Conservation (phyloP, 2,797 vertebrate species). For the Rhynchotus rufescens region DNA sequence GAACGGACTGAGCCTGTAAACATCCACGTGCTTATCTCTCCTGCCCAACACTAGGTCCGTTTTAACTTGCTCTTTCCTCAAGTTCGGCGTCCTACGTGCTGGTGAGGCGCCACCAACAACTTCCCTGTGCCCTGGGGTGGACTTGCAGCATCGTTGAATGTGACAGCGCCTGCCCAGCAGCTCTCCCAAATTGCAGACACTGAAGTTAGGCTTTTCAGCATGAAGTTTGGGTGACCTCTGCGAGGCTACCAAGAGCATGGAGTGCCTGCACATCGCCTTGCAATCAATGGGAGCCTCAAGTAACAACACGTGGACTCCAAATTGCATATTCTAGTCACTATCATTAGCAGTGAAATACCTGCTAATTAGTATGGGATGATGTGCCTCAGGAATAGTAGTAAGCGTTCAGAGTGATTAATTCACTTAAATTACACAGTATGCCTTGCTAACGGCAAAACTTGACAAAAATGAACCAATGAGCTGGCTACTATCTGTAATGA, state of each 20-base stretch:
- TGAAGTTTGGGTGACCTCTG: constrained; percentile 62
- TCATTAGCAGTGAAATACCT: constrained; percentile 70
- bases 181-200: neutral
- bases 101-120: neutral
- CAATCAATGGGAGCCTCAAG: constrained; percentile 64
- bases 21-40: neutral
- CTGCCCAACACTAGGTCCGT: neutral
- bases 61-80: neutral
- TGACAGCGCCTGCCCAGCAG: neutral
- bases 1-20: neutral
- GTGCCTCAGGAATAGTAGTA: constrained; percentile 70
- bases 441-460: constrained; percentile 13
- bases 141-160: neutral
- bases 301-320: constrained; percentile 62
- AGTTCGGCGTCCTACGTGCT: neutral
- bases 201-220: neutral
- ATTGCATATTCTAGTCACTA: constrained; percentile 61
- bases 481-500: constrained; percentile 14
- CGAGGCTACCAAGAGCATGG: constrained; percentile 35
- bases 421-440: constrained; percentile 68
- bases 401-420: constrained; percentile 63
- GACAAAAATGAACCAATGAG: constrained; percentile 43
- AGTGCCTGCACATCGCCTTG: constrained; percentile 60
- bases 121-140: neutral
- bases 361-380: constrained; percentile 71